Conservation (phyloP, 2,797 vertebrate species). For the Coccyzus lansbergi region DNA sequence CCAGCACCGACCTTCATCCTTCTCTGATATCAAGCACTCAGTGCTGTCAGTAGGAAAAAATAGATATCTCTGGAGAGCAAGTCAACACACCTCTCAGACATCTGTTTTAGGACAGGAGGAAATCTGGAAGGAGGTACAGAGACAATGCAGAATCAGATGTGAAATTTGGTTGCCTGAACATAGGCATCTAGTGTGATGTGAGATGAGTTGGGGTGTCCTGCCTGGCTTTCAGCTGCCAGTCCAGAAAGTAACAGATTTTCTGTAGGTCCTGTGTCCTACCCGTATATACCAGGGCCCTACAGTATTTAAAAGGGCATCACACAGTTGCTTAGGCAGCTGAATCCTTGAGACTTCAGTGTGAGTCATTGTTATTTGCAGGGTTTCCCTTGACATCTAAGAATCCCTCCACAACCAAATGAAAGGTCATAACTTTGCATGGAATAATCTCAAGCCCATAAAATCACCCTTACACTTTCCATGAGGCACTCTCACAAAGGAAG, state of each 20-base stretch:
- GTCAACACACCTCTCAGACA: not conserved
- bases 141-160: not conserved
- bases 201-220: not conserved
- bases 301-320: not conserved
- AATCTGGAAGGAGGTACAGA: not conserved
- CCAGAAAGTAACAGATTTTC: not conserved
- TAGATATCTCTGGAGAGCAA: not conserved
- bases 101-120: not conserved
- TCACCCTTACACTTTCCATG: not conserved
- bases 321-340: not conserved
- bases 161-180: not conserved
- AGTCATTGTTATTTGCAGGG: not conserved
- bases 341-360: not conserved
- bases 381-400: not conserved
- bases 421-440: not conserved
- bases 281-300: not conserved
- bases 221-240: not conserved
- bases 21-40: not conserved
- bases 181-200: fast-evolving
- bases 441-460: not conserved
- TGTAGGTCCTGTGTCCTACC: not conserved
- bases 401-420: not conserved
- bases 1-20: not conserved
- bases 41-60: not conserved
- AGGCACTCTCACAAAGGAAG: not conserved